Evolutionary conservation across 2,888 invertebrate species (phyloP).

Genomic region (Ennomos quercinarius): DNA sequence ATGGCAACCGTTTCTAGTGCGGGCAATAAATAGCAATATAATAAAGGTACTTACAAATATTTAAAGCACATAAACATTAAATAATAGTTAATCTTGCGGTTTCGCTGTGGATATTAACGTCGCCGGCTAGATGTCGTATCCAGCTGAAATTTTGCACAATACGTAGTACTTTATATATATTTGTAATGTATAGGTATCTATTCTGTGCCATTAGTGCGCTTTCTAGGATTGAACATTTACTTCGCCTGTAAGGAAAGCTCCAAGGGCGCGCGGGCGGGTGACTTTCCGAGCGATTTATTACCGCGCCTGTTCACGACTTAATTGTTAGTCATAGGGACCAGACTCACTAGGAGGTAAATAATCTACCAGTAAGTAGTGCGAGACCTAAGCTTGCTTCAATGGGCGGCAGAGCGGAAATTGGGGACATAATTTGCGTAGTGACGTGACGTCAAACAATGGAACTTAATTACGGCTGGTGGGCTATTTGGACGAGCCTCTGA

Average conservation of each 20-base stretch:
- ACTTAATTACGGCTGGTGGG: constrained; percentile 16
- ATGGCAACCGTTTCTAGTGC: background rate
- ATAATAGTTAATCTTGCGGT: background rate
- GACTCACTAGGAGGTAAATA: constrained; percentile 26
- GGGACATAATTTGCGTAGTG: constrained; percentile 3
- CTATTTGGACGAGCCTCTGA: constrained; percentile 7
- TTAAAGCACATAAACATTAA: background rate
- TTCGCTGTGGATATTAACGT: background rate
- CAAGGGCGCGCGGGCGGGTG: constrained; percentile 23
- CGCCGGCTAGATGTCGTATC: background rate
- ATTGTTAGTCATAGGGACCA: constrained; percentile 29
- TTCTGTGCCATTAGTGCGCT: constrained; percentile 19
- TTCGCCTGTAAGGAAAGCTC: constrained; percentile 17
- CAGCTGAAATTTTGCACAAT: constrained; percentile 22
- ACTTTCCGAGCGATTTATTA: constrained; percentile 36
- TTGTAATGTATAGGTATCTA: too few species aligned
- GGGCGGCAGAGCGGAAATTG: constrained; percentile 4
- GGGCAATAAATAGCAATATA: background rate
- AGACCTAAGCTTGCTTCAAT: background rate
- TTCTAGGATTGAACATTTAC: constrained; percentile 23
- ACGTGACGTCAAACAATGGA: constrained; percentile 20
- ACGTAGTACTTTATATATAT: too few species aligned
- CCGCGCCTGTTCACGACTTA: constrained; percentile 30
- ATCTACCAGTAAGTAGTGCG: constrained; percentile 26
- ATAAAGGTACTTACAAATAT: background rate